Base-by-base conservation (phyloP, 2,888 invertebrate genomes). In the Lissonota sp. region DNA sequence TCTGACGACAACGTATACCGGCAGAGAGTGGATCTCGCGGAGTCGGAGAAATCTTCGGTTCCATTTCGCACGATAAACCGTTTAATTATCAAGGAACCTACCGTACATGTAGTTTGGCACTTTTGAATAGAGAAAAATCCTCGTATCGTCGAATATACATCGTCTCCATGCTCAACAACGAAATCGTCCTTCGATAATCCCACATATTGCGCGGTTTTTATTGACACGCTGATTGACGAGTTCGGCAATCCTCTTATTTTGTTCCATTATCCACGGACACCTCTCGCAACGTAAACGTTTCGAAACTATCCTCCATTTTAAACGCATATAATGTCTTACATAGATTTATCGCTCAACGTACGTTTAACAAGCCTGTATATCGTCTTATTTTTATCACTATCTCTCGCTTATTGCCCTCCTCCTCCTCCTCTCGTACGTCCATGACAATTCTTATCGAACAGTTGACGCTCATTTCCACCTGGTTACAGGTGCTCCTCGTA, bases 151-250 rank as follows among this genome's bases (percentile, higher is more conserved):
- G 64, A 64, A 73, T 57, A 57, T 63, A 26, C 26, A 5, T 57
- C 37, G 44, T 53, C 55, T 72, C n/a, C 46, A 3, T 26, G 44
- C 12, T 39, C 55, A 10, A 49, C 16, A 6, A 7, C 73, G 37
- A n/a, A n/a, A 69, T 80, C 60, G 80, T 80, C 80, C 80, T 80
- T 80, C 72, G 72, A 42, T 55, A 37, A 62, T 14, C 64, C 69
- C 57, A 57, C n/a, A 51, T n/a, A n/a, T 46, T 14, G 39, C 62
- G 49, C 37, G 55, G 7, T 7, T 57, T 26, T 39, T 64, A 80
- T 80, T 63, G 75, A 76, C 72, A 76, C 49, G 49, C 69, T 73
- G 69, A 76, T 80, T 76, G 55, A 80, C 72, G 76, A 80, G 67
- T 72, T 77, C 72, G 69, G 63, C 76, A 44, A 69, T 44, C 42